These are phyloP conservation scores for Tribolium castaneum DNA, from an alignment of 1,140 invertebrate species.

Conservation along the genomic window DNA sequence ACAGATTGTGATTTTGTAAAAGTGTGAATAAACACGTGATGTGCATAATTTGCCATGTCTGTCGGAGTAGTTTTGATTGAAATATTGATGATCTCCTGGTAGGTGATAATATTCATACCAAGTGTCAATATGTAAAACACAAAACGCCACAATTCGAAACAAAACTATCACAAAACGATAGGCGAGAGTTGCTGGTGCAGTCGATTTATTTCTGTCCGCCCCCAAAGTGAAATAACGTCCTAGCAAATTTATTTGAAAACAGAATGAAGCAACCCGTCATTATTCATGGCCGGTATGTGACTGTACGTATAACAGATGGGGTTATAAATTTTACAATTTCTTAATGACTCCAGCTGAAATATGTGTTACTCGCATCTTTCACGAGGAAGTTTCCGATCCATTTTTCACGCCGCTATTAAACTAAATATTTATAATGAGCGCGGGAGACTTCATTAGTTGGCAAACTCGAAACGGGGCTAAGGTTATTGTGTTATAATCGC, in stretches of 20 bases:
- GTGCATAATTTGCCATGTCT: neutral
- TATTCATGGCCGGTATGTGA: conserved; percentile 42
- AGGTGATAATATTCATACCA: conserved; percentile 9
- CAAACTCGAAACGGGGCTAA: neutral
- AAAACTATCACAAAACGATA: conserved; percentile 45
- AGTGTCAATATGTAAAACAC: conserved; percentile 47
- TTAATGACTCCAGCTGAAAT: conserved; percentile 45
- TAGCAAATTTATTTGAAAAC: conserved; percentile 53
- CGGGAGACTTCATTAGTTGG: neutral
- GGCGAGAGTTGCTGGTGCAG: conserved; percentile 39
- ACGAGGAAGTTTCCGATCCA: conserved; percentile 34
- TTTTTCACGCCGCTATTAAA: conserved; percentile 37
- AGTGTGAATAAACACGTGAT: neutral
- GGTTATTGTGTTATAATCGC: neutral
- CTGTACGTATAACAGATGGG: conserved; percentile 39
- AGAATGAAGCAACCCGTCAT: conserved; percentile 50
- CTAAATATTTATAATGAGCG: neutral
- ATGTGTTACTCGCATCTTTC: conserved; percentile 39
- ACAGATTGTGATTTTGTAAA: neutral
- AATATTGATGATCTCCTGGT: neutral
- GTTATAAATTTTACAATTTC: conserved; percentile 48
- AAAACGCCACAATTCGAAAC: conserved; percentile 17
- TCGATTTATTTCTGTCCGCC: conserved; percentile 51
- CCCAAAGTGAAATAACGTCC: conserved; percentile 45
- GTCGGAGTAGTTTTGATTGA: neutral